Evolutionary conservation across 2,113 vertebrate species (phyloP).

Genomic region (Laticauda colubrina): DNA sequence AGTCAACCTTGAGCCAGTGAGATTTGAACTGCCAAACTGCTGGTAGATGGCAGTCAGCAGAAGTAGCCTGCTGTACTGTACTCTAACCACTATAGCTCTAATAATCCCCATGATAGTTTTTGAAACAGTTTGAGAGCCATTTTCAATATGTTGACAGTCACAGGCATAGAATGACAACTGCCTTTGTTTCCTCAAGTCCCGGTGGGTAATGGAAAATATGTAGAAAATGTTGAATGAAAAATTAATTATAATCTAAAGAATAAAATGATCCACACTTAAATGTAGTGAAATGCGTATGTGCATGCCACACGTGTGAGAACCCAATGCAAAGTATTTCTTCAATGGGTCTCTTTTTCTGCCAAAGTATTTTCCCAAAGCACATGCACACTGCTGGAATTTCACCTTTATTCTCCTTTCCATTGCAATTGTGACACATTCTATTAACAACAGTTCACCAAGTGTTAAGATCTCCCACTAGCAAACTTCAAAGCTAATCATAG

Average conservation of each 20-base stretch:
- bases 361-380: not conserved
- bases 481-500: slow-evolving; percentile 16
- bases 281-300: not conserved
- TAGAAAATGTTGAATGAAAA: not conserved
- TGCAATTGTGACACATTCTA: slow-evolving; percentile 28
- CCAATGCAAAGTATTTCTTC: not conserved
- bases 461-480: slow-evolving; percentile 36
- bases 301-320: not conserved
- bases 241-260: not conserved
- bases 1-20: no score
- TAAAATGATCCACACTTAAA: not conserved
- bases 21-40: no score
- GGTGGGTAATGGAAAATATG: not conserved
- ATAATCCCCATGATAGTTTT: slow-evolving; percentile 1
- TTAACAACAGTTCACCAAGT: slow-evolving; percentile 31
- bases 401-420: slow-evolving; percentile 49
- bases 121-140: slow-evolving; percentile 17
- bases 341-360: not conserved
- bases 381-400: slow-evolving; percentile 20
- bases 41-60: no score
- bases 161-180: not conserved
- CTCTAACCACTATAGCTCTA: no score
- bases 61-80: no score
- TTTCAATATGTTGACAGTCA: not conserved
- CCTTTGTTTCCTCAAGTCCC: not conserved